These are phyloP conservation scores for Squalus acanthias DNA, from an alignment of 2,797 vertebrate genomes.

Conservation along the genomic window DNA sequence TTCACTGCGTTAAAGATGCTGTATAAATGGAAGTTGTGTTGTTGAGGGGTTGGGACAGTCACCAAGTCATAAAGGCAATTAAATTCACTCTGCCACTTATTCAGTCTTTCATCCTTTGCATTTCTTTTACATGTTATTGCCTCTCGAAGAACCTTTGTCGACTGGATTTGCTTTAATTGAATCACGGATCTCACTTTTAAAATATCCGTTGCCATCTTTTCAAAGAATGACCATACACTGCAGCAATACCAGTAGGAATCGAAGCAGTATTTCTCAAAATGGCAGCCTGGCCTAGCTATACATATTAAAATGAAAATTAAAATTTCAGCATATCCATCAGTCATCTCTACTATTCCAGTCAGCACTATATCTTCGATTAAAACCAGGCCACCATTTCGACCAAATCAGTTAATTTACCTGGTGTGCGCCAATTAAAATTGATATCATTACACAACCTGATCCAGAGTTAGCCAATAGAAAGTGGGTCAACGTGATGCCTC, in stretches of 20 bases:
- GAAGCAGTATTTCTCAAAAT: background rate
- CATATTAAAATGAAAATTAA: background rate
- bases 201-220: background rate
- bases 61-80: background rate
- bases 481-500: slow-evolving; percentile 16
- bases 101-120: background rate
- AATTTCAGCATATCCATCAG: background rate
- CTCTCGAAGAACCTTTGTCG: background rate
- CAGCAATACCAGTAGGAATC: background rate
- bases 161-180: background rate
- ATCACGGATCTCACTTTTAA: background rate
- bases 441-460: background rate
- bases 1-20: background rate
- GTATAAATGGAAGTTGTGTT: background rate
- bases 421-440: slow-evolving; percentile 28
- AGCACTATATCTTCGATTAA: background rate
- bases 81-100: background rate
- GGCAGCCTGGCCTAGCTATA: background rate
- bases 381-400: background rate
- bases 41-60: background rate
- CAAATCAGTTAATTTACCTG: background rate
- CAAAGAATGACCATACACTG: background rate
- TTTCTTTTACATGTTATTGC: background rate
- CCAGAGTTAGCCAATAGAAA: background rate
- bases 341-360: background rate